A percentile compares a stretch with the other conserved stretches of the same genome.
Evolutionary conservation across 2,888 invertebrate species (phyloP).

Genomic region (Rhodophaea formosa): DNA sequence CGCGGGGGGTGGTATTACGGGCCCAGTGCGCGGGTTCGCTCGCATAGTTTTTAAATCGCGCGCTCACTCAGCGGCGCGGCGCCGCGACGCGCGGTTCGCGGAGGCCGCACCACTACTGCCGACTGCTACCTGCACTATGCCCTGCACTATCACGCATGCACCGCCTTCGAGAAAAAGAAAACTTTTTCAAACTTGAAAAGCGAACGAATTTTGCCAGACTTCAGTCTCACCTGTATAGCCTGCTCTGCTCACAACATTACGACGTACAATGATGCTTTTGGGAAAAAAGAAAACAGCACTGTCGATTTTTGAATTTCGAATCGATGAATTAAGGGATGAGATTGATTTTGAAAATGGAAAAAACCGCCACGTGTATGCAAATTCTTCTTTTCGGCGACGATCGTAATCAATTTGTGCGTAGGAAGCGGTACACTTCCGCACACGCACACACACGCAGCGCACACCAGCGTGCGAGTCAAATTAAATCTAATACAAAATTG

Average conservation of each 20-base stretch:
- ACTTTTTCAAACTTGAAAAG: constrained; percentile 26
- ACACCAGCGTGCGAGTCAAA: constrained; percentile 64
- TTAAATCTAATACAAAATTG: constrained; percentile 82
- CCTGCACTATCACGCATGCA: constrained; percentile 63
- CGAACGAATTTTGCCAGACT: constrained; percentile 37
- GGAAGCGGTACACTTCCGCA: constrained; percentile 63
- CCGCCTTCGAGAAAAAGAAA: constrained; percentile 25
- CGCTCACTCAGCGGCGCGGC: constrained; percentile 74
- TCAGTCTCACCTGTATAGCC: background rate
- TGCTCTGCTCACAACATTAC: background rate
- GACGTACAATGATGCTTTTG: background rate
- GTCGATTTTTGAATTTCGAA: background rate
- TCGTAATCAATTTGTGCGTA: constrained; percentile 80
- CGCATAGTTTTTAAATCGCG: constrained; percentile 80
- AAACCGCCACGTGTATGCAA: constrained; percentile 70
- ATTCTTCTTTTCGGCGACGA: constrained; percentile 75
- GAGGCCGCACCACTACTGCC: constrained; percentile 60
- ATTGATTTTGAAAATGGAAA: constrained; percentile 50
- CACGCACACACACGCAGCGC: constrained; percentile 48
- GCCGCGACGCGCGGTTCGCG: constrained; percentile 70
- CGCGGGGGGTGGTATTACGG: constrained; percentile 88
- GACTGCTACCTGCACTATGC: constrained; percentile 46
- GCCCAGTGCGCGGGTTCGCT: constrained; percentile 77
- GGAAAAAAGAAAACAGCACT: background rate
- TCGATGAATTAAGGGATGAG: constrained; percentile 34